Percentiles rank a stretch among this genome's conserved stretches.
phyloP scores from a whole-genome alignment of 2,888 invertebrate species.

The Bruchidius siliquastri region DNA sequence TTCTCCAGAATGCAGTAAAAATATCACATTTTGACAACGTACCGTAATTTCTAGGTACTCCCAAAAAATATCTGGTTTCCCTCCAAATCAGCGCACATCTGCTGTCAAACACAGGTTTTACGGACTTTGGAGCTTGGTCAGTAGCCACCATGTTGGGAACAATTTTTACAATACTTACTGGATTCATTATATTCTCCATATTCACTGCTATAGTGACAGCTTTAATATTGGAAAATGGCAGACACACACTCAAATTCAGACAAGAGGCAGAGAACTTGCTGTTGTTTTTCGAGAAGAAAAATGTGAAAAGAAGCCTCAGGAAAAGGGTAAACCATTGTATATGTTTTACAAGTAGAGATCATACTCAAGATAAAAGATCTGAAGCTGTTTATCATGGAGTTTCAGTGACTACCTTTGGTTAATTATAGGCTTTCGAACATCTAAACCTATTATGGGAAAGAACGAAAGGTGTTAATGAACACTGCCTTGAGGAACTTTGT shows the following conservation, averaged over 20 bases:
- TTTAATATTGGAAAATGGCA: slow-evolving; percentile 9
- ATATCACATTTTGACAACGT: neutral
- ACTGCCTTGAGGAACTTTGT: neutral
- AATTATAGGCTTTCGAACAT: slow-evolving; percentile 13
- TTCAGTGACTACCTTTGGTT: neutral
- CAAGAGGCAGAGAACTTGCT: slow-evolving; percentile 8
- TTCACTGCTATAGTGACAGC: slow-evolving; percentile 7
- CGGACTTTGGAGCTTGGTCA: slow-evolving; percentile 6
- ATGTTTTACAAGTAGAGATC: no score
- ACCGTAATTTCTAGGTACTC: slow-evolving; percentile 9
- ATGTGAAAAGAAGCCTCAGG: slow-evolving; percentile 4
- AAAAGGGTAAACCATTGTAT: slow-evolving; percentile 10
- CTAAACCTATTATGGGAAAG: slow-evolving; percentile 13
- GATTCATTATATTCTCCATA: slow-evolving; percentile 12
- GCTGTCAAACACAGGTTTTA: slow-evolving; percentile 14
- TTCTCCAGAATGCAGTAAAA: no score
- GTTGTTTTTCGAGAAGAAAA: slow-evolving; percentile 9
- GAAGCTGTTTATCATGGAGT: no score
- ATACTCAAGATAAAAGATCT: no score
- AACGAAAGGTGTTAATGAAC: slow-evolving; percentile 8
- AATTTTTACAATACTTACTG: slow-evolving; percentile 8
- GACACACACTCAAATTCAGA: slow-evolving; percentile 7
- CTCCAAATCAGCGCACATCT: slow-evolving; percentile 2
- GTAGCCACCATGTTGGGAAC: slow-evolving; percentile 4
- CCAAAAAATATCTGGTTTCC: slow-evolving; percentile 7